These are phyloP conservation scores for Danionella cerebrum DNA, from an alignment of 2,113 vertebrate species.

Conservation along the genomic window DNA sequence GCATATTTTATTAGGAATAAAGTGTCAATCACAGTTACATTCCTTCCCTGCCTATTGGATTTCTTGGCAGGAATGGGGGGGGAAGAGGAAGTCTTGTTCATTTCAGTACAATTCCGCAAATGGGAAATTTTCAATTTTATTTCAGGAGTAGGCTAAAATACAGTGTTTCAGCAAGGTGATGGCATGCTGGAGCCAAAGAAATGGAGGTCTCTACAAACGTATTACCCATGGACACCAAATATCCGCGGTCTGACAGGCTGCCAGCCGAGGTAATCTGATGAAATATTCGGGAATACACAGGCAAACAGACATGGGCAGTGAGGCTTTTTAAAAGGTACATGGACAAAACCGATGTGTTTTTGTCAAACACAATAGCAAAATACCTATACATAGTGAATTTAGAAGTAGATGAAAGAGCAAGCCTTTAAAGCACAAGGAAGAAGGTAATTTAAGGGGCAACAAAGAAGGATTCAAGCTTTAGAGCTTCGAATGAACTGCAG, in stretches of 20 bases:
- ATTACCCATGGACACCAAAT: slow-evolving; percentile 21
- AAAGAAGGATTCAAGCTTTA: neutral
- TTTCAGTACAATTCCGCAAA: slow-evolving; percentile 34
- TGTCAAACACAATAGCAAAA: too few relatives aligned
- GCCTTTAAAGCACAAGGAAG: neutral
- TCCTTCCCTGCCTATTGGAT: slow-evolving; percentile 12
- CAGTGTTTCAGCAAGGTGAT: slow-evolving; percentile 11
- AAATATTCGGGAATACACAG: slow-evolving; percentile 1
- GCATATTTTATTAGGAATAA: slow-evolving; percentile 36
- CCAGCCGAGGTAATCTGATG: neutral
- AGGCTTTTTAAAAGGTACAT: neutral
- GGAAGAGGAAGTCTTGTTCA: slow-evolving; percentile 22
- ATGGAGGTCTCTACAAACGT: slow-evolving; percentile 28
- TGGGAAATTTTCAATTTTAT: slow-evolving; percentile 35
- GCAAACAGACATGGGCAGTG: neutral
- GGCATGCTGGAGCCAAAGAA: slow-evolving; percentile 15
- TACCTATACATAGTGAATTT: too few relatives aligned
- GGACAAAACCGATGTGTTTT: neutral
- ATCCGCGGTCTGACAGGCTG: neutral
- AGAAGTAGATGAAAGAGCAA: neutral
- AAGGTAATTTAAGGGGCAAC: slow-evolving; percentile 4
- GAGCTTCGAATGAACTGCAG: neutral
- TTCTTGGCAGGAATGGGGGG: slow-evolving; percentile 2
- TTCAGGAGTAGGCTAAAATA: slow-evolving; percentile 15
- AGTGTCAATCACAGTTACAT: slow-evolving; percentile 37